phyloP scores from a whole-genome alignment of 2,797 vertebrate genomes.

The Morus bassanus region DNA sequence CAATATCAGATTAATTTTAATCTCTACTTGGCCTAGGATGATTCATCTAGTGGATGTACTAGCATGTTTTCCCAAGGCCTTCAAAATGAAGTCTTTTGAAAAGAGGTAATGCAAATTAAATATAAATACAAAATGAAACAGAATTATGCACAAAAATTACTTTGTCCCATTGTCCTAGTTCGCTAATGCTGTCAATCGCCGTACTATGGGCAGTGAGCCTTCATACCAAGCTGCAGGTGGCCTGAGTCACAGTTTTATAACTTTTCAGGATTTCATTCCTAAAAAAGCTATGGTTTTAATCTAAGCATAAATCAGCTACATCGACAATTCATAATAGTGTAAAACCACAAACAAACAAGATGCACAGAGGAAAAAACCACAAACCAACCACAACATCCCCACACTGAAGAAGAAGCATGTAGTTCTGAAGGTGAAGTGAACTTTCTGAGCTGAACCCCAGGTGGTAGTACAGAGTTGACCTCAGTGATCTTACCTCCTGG shows the following conservation, averaged over 20 bases:
- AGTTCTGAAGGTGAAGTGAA: neutral
- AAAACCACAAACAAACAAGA: neutral
- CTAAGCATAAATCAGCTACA: neutral
- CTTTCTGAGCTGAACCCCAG: neutral
- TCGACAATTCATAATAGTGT: neutral
- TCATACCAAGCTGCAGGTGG: neutral
- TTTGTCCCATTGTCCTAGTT: neutral
- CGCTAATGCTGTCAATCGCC: rapidly evolving
- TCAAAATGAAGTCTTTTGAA: neutral
- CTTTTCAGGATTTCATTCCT: neutral
- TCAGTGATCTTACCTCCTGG: neutral
- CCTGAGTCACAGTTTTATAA: neutral
- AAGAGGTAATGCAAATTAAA: neutral
- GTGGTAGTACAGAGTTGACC: neutral
- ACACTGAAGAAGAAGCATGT: neutral
- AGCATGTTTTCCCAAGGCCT: neutral
- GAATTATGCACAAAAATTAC: neutral
- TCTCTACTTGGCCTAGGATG: neutral
- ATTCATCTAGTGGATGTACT: neutral
- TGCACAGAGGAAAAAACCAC: neutral
- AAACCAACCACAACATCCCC: neutral
- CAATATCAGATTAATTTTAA: neutral
- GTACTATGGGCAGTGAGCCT: neutral
- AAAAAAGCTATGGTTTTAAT: neutral
- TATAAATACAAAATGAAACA: rapidly evolving